Base-by-base conservation (phyloP, 2,888 invertebrate genomes). In the Laspeyria flexula region DNA sequence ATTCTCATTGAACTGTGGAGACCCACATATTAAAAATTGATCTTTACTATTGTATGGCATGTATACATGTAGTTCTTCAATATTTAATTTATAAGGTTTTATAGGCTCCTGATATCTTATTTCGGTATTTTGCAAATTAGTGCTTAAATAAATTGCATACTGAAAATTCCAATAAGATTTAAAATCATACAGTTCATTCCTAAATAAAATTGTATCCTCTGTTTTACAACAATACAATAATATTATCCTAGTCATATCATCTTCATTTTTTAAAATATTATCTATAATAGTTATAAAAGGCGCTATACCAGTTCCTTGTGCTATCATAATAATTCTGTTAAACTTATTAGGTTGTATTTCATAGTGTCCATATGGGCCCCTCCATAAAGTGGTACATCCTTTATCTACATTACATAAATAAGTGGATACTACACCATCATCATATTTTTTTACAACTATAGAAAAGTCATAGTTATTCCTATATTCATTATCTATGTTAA, bases 221-320 rank as follows among this genome's bases (percentile, higher is more conserved):
- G 85, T 88, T 60, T 87, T 81, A 75, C 95, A 95, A 67, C 95
- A 95, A 72, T 93, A 95, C 47, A 93, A 80, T 56, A 97, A 88
- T 46, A 89, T 80, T 29, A 97, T 75, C 75, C 92, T 88, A 0
- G 95, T 95, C 66, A 95, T 93, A 71, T 96, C 95, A 21, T 94
- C 93, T 61, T 95, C 95, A 83, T 96, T 93, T 15, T 88, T 75
- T 41, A 96, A 70, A 57, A 96, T 92, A 29, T 88, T 79, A 23
- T 93, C 83, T 42, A 96, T 93, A 9, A 97, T 92, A 11, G 94
- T 90, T 65, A 94, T 90, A 71, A 96, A 93, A 18, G 96, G 95
- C 12, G 96, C 94, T 57, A 97, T 93, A 0, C 96, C 97, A 16
- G 96, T 96, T 0, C 97, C 97, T 75, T 96, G 96, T 37, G 95